Conservation (phyloP, 2,113 vertebrate genomes). For the Microtus ochrogaster region DNA sequence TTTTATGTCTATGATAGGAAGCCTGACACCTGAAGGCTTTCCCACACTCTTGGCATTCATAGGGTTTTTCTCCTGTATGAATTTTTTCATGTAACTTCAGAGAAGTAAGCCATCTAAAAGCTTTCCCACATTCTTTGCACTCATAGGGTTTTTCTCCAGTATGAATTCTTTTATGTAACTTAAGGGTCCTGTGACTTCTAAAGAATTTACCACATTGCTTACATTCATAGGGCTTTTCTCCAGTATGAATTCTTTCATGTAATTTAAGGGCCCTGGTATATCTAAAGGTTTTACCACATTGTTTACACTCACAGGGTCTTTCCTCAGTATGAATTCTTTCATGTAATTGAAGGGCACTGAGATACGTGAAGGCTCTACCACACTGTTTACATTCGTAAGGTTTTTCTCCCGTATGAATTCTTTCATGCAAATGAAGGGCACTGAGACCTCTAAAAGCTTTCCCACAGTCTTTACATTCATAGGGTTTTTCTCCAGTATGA, state of each 20-base stretch:
- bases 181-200: not conserved
- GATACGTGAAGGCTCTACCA: not conserved
- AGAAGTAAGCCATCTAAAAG: not conserved
- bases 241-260: not conserved
- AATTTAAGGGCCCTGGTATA: not conserved
- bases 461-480: not conserved
- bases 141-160: conserved; percentile 10
- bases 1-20: not conserved
- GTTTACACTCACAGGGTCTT: not conserved
- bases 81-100: not conserved
- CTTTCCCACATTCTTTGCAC: not conserved
- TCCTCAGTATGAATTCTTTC: conserved; percentile 14
- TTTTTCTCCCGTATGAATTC: not conserved
- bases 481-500: not conserved
- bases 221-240: conserved; percentile 2
- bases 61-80: not conserved
- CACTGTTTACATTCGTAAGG: not conserved
- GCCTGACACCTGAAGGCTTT: conserved; percentile 14
- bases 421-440: not conserved
- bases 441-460: not conserved
- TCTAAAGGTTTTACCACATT: not conserved
- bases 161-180: conserved; percentile 10
- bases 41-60: not conserved
- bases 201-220: not conserved
- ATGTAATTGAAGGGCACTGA: not conserved